Evolutionary conservation across 2,888 invertebrate species (phyloP), one percentile per base, ranked within the genome.

Genomic region (Hipparchia sbordonii): DNA sequence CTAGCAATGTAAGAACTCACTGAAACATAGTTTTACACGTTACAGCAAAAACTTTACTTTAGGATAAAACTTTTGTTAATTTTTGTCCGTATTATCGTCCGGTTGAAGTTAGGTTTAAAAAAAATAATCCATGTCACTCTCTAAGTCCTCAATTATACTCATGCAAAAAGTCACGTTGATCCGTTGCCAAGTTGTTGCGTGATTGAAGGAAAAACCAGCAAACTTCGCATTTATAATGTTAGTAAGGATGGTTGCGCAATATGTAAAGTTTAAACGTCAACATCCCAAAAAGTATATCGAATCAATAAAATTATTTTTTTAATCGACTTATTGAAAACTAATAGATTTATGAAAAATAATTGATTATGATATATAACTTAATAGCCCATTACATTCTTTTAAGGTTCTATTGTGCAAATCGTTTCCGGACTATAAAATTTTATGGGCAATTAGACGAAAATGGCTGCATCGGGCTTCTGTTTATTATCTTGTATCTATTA

Each of bases 371-470:
- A 78, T 77, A 78, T 74, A 72, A 74, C 67, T 73, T 72, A 71
- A 77, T 74, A 72, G 76, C 68, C 62, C 60, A 71, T 70, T 75
- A 73, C 60, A 61, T 72, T 68, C 75, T 72, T 74, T 76, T 76
- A 71, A 72, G 76, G 78, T 69, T 63, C 71, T 73, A 79, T 78
- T 78, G 78, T 75, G 76, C 73, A 75, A 77, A 78, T 67, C 51
- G 60, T 56, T 48, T 62, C 73, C 72, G 65, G 74, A 79, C 76
- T 74, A 76, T 79, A 74, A 76, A 76, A 70, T 61, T 81, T 82
- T 79, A 82, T 80, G 65, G 79, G 80, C 82, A 81, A 82, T 82
- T 81, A 81, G 76, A 76, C 77, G 52, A 75, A 79, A 77, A 80
- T 77, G 78, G 81, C 51, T 39, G 77, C 79, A 78, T 79, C 79